Base-by-base conservation (phyloP, 2,113 vertebrate species). In the Xerus inauris region DNA sequence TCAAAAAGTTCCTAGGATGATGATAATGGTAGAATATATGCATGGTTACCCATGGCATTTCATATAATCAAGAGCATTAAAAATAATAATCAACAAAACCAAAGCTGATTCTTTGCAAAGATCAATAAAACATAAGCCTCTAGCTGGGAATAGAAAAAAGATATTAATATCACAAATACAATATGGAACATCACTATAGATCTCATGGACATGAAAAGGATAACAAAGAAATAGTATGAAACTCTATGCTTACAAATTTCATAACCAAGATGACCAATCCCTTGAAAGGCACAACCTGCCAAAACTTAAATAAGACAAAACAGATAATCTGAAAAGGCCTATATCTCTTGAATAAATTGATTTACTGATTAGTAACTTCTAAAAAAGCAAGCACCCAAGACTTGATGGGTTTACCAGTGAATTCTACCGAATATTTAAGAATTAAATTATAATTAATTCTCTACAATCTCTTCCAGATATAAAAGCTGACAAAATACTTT, bases 71-170 rank as follows among this genome's bases (percentile, higher is more conserved):
- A 82, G 67, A 86, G 19, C 26, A 67, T 57, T 88, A 62, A 91
- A 87, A 80, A 35, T 79, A 94, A 85, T 69, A 92, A 71, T 65
- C n/a, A 87, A 62, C 8, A 85, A 97, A 89, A 64, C 32, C 42
- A n/a, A 49, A 64, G 87, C 24, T 82, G 62, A 12, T 47, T 79
- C n/a, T 77, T 91, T 93, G 16, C 71, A 87, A 54, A 71, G 35
- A 45, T 35, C 8, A 86, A 49, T 65, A 69, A 71, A 94, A 72
- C 30, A 26, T 32, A 54, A 51, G 69, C 5, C 40, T 49, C 42
- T 65, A 93, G 22, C 13, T 17, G 64, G 40, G 30, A 32, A 67
- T 75, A 85, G 22, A 77, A 79, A 95, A 73, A 72, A 71, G 1
- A 84, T 45, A 35, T 8, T 75, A 94, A 67, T 16, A 59, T 45